These are phyloP conservation scores for Prionailurus bengalensis DNA, from an alignment of 2,113 vertebrate species.

Conservation along the genomic window DNA sequence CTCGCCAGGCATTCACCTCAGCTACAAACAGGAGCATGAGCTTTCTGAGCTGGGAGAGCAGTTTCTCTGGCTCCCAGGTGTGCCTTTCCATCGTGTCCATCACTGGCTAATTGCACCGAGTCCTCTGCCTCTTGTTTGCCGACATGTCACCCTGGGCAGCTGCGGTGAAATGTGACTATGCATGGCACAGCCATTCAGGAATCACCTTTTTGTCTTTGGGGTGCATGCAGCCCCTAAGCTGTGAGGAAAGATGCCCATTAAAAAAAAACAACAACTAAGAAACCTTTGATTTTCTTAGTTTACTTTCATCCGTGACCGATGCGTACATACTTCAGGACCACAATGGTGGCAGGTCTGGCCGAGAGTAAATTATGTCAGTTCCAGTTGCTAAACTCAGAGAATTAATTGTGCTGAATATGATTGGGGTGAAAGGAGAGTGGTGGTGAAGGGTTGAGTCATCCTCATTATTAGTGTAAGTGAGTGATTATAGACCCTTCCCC, in stretches of 20 bases:
- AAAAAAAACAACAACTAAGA: not conserved
- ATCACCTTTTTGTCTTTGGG: constrained; percentile 69
- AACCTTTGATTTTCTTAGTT: constrained; percentile 70
- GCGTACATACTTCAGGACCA: constrained; percentile 39
- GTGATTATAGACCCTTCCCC: constrained; percentile 59
- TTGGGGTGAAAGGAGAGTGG: constrained; percentile 48
- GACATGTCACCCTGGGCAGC: constrained; percentile 3
- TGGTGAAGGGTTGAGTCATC: not conserved
- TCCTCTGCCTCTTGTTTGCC: constrained; percentile 69
- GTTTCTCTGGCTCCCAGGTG: not conserved
- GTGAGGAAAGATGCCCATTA: constrained; percentile 61
- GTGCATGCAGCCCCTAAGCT: constrained; percentile 57
- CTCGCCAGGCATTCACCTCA: constrained; percentile 43
- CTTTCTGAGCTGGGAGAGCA: not conserved
- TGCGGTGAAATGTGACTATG: constrained; percentile 37
- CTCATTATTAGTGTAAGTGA: constrained; percentile 67
- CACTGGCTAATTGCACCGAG: constrained; percentile 55
- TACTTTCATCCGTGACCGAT: constrained; percentile 34
- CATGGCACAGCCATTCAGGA: not conserved
- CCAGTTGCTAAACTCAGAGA: constrained; percentile 65
- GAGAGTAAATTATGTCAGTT: constrained; percentile 49
- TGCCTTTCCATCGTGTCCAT: constrained; percentile 61
- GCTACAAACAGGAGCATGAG: constrained; percentile 50
- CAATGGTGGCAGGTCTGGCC: not conserved
- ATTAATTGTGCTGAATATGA: constrained; percentile 69